A percentile compares a stretch with the other conserved stretches of the same genome.
phyloP scores from a whole-genome alignment of 2,797 vertebrate species.

The Remorina albescens region DNA sequence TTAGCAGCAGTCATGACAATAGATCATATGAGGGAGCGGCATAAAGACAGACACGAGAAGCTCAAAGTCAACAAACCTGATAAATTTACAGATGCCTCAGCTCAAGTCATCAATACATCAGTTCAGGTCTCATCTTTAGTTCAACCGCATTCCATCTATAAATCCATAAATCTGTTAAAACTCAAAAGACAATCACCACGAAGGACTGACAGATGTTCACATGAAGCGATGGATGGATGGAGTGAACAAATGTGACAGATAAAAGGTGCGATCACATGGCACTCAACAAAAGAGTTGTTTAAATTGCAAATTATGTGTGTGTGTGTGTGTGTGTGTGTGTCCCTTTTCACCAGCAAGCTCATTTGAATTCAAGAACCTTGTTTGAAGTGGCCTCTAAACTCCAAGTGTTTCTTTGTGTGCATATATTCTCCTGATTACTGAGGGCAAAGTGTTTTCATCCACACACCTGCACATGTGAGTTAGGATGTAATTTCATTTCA shows the following conservation, averaged over 20 bases:
- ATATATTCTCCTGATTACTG: constrained; percentile 43
- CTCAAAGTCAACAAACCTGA: constrained; percentile 58
- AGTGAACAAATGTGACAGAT: constrained; percentile 45
- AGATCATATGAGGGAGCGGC: constrained; percentile 21
- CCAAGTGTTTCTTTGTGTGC: constrained; percentile 42
- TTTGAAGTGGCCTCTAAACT: constrained; percentile 77
- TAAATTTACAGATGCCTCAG: constrained; percentile 16
- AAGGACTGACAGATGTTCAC: constrained; percentile 5
- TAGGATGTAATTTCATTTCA: background rate
- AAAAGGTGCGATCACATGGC: constrained; percentile 71
- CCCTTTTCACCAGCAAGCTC: constrained; percentile 59
- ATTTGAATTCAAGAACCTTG: constrained; percentile 78
- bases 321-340: constrained; percentile 31
- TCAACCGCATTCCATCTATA: background rate
- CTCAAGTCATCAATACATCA: constrained; percentile 6
- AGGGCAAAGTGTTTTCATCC: constrained; percentile 21
- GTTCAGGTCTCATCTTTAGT: background rate
- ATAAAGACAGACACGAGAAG: background rate
- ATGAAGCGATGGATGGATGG: constrained; percentile 12
- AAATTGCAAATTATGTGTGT: constrained; percentile 69
- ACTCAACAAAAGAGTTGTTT: constrained; percentile 61
- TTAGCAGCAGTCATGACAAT: constrained; percentile 37
- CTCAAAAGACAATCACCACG: background rate
- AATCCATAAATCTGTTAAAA: background rate
- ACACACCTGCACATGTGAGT: constrained; percentile 28